Evolutionary conservation across 2,113 vertebrate species (phyloP).

Genomic region (Ia io): DNA sequence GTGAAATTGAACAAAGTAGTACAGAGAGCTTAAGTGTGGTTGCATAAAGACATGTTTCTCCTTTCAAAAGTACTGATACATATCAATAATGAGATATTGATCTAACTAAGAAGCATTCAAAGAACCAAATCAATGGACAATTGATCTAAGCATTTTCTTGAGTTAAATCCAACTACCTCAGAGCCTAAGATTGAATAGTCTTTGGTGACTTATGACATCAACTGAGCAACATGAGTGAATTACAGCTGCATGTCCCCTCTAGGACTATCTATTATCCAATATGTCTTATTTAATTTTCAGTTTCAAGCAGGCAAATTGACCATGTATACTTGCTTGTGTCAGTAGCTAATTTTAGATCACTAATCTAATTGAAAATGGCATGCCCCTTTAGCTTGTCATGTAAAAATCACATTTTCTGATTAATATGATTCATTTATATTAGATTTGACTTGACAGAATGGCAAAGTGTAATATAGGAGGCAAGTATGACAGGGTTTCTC

Average conservation of each 20-base stretch:
- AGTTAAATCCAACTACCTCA: constrained; percentile 60
- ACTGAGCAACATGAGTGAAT: constrained; percentile 64
- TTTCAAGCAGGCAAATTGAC: constrained; percentile 77
- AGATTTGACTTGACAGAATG: constrained; percentile 82
- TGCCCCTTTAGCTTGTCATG: constrained; percentile 82
- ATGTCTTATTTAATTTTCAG: constrained; percentile 76
- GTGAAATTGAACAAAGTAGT: background rate
- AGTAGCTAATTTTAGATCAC: constrained; percentile 82
- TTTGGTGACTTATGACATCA: constrained; percentile 73
- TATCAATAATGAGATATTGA: constrained; percentile 37
- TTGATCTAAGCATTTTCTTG: constrained; percentile 55
- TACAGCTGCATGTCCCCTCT: constrained; percentile 64
- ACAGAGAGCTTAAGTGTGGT: constrained; percentile 1
- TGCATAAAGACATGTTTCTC: constrained; percentile 11
- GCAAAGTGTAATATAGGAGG: constrained; percentile 76
- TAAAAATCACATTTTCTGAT: constrained; percentile 83
- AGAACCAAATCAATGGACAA: constrained; percentile 55
- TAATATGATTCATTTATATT: constrained; percentile 84
- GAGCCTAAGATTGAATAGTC: constrained; percentile 62
- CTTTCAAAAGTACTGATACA: background rate
- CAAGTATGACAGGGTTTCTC: constrained; percentile 79
- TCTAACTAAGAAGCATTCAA: background rate
- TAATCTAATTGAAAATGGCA: constrained; percentile 82
- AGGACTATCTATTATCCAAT: constrained; percentile 75
- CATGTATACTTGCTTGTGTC: constrained; percentile 77